Evolutionary conservation across 2,888 invertebrate genomes (phyloP), one percentile per base, ranked within the genome.

Genomic region (Globia sparganii): DNA sequence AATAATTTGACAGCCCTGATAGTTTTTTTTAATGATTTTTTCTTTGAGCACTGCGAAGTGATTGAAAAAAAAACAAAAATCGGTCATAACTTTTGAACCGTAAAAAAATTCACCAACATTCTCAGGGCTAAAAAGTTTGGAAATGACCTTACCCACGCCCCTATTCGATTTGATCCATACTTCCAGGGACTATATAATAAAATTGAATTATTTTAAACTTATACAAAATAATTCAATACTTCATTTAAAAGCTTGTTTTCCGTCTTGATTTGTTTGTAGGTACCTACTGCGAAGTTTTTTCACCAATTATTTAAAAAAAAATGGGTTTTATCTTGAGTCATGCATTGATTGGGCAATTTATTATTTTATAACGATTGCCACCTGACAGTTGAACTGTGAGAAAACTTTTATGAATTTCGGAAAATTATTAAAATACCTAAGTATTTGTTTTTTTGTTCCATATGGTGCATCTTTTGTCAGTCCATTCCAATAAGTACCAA

Each of bases 271-370:
- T 61, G 40, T 59, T 43, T 25, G 9, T 25, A n/a, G n/a, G n/a
- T n/a, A 66, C 13, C 13, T 61, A 25, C 25, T 61, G 59, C 2
- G 9, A 15, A 77, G 18, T 43, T 61, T 80, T 76, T 74, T 43
- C 13, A 0, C 0, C 9, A 28, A 34, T 34, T 4, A 28, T 28
- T 28, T 13, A 34, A 56, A 75, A 56, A 75, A 77, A 53, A 59
- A 28, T 77, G n/a, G 72, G 5, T 61, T 72, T 72, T 46, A 37
- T 59, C 34, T 61, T n/a, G 49, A 61, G 72, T 53, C 72, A 43
- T 34, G 80, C 28, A 28, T 61, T 77, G 77, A 77, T 80, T 77
- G 28, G 49, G 53, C 34, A 80, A 80, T 80, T 62, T 62, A 62
- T 80, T 77, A 80, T 77, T 72, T 62, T 72, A 43, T 37, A 80